Evolutionary conservation across 1,140 invertebrate genomes (phyloP).

Genomic region (Megathymus violae): DNA sequence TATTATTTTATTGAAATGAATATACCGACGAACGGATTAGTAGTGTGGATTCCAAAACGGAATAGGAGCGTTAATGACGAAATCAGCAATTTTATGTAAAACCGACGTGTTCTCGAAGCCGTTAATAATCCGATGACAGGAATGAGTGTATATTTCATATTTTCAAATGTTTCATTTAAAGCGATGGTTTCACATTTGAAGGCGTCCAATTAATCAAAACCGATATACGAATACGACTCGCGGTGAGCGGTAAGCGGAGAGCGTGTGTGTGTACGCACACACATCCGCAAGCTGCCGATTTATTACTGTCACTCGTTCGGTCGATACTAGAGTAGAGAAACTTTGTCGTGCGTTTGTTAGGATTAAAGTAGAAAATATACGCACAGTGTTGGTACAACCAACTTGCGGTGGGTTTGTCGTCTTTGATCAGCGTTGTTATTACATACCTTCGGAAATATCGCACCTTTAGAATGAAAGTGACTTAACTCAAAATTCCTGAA

Average conservation of each 20-base stretch:
- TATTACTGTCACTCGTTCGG: conserved; percentile 6
- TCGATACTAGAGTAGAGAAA: not conserved
- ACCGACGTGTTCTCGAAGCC: not conserved
- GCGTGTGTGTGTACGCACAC: not conserved
- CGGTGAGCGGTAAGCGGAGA: not conserved
- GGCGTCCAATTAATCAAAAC: conserved; percentile 4
- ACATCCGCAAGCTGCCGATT: not conserved
- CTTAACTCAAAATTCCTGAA: no score
- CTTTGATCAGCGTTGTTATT: no score
- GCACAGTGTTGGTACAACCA: no score
- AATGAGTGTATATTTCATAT: not conserved
- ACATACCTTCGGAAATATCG: no score
- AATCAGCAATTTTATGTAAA: no score
- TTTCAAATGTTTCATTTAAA: not conserved
- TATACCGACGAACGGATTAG: no score
- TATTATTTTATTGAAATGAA: no score
- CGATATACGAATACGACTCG: conserved; percentile 9
- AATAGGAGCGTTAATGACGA: no score
- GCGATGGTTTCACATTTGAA: conserved; percentile 9
- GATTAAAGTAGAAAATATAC: no score
- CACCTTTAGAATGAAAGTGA: no score
- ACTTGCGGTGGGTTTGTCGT: no score
- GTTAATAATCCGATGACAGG: not conserved
- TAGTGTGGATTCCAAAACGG: no score
- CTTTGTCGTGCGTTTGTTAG: not conserved